Conservation (phyloP, 2,888 invertebrate species). For the Sphaeridia pumilis region DNA sequence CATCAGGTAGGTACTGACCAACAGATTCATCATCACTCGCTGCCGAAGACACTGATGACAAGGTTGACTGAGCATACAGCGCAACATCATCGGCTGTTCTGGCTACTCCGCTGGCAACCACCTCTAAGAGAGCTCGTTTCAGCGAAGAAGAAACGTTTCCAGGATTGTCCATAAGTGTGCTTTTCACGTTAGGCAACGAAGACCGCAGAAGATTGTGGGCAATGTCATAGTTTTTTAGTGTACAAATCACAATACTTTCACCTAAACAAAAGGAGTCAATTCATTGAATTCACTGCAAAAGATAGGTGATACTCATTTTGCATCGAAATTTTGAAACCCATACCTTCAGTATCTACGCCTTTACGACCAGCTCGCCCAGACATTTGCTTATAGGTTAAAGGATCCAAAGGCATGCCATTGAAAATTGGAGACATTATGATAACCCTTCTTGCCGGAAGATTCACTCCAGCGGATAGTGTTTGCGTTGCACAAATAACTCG, state of each 20-base stretch:
- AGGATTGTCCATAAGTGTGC: conserved; percentile 33
- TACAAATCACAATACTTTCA: conserved; percentile 84
- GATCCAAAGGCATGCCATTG: conserved; percentile 63
- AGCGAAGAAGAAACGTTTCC: conserved; percentile 42
- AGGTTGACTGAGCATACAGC: conserved; percentile 66
- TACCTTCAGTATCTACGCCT: conserved; percentile 55
- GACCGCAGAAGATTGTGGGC: conserved; percentile 57
- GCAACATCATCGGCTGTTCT: conserved; percentile 58
- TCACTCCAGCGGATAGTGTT: conserved; percentile 91
- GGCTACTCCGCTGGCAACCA: conserved; percentile 74
- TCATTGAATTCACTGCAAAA: too few relatives aligned
- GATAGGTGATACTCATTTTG: too few relatives aligned
- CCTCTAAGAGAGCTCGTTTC: conserved; percentile 47
- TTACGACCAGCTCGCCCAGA: conserved; percentile 92
- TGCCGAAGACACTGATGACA: conserved; percentile 49
- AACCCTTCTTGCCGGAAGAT: conserved; percentile 86
- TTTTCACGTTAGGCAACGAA: conserved; percentile 35
- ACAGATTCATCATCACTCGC: too few relatives aligned
- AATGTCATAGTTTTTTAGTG: conserved; percentile 56
- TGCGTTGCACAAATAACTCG: conserved; percentile 88
- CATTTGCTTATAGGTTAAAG: conserved; percentile 87
- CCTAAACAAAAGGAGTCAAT: too few relatives aligned
- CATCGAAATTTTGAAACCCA: too few relatives aligned
- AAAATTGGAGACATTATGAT: conserved; percentile 79
- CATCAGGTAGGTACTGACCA: too few relatives aligned